These are phyloP conservation scores for Drosophila parthenogenetica DNA, from an alignment of 2,888 invertebrate species.

Conservation along the genomic window DNA sequence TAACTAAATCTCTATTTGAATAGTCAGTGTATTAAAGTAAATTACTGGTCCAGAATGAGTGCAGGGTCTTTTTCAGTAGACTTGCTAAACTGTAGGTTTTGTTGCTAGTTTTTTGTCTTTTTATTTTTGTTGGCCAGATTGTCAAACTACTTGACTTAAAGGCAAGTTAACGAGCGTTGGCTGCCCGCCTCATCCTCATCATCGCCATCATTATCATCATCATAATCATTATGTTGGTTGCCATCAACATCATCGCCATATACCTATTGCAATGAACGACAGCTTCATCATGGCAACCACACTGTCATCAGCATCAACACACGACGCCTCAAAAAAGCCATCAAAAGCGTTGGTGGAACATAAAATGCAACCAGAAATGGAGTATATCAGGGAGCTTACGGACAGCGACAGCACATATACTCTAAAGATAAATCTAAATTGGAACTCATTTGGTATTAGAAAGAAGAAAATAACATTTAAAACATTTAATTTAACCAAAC, in stretches of 20 bases:
- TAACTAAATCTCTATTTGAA: no score
- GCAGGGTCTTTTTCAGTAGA: background rate
- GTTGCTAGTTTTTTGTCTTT: background rate
- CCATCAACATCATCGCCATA: slow-evolving; percentile 23
- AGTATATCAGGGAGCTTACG: background rate
- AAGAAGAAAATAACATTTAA: no score
- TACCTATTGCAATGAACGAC: slow-evolving; percentile 66
- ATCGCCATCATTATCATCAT: slow-evolving; percentile 16
- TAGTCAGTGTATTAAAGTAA: no score
- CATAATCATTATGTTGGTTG: slow-evolving; percentile 10
- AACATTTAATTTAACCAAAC: no score
- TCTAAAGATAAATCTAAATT: slow-evolving; percentile 8
- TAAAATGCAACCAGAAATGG: slow-evolving; percentile 64
- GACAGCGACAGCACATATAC: slow-evolving; percentile 22
- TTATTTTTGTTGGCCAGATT: slow-evolving; percentile 53
- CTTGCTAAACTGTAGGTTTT: background rate
- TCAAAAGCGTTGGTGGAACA: slow-evolving; percentile 63
- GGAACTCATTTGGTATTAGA: no score
- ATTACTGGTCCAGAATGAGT: no score
- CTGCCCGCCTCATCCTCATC: slow-evolving; percentile 44
- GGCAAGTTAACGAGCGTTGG: slow-evolving; percentile 72
- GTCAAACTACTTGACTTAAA: slow-evolving; percentile 77
- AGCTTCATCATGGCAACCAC: slow-evolving; percentile 67
- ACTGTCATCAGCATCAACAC: slow-evolving; percentile 67
- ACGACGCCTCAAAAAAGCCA: slow-evolving; percentile 67